A percentile compares a stretch with the other conserved stretches of the same genome.
phyloP scores from a whole-genome alignment of 2,888 invertebrate genomes.

The Trichopria drosophilae region DNA sequence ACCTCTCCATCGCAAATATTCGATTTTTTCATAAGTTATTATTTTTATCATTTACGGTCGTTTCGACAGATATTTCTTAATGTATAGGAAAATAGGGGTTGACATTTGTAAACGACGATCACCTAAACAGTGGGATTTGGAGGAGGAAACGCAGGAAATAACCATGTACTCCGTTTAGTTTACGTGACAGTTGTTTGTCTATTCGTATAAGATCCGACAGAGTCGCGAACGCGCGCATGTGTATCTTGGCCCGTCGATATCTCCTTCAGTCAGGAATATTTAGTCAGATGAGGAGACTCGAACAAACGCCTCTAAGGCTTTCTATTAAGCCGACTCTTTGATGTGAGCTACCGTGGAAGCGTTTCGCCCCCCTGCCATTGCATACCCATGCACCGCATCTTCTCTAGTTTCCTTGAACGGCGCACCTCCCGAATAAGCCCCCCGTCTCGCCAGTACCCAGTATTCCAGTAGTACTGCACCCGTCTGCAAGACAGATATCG shows the following conservation, averaged over 20 bases:
- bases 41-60: no score
- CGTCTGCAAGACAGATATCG: conserved; percentile 35
- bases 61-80: no score
- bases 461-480: conserved; percentile 16
- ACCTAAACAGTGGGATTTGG: no score
- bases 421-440: conserved; percentile 26
- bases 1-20: no score
- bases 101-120: no score
- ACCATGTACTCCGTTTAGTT: no score
- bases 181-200: conserved; percentile 47
- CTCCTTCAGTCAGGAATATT: conserved; percentile 55
- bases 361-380: conserved; percentile 43
- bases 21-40: no score
- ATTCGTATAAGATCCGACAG: no score
- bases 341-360: conserved; percentile 55
- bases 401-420: conserved; percentile 25
- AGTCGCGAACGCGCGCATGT: conserved; percentile 46
- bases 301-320: conserved; percentile 66
- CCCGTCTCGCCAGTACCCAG: conserved; percentile 22
- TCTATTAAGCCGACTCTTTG: conserved; percentile 63
- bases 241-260: conserved; percentile 56
- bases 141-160: no score
- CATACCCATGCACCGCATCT: conserved; percentile 23
- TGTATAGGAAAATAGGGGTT: no score
- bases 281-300: conserved; percentile 60